Base-by-base conservation (phyloP, 2,113 vertebrate species). In the Balaenoptera acutorostrata region DNA sequence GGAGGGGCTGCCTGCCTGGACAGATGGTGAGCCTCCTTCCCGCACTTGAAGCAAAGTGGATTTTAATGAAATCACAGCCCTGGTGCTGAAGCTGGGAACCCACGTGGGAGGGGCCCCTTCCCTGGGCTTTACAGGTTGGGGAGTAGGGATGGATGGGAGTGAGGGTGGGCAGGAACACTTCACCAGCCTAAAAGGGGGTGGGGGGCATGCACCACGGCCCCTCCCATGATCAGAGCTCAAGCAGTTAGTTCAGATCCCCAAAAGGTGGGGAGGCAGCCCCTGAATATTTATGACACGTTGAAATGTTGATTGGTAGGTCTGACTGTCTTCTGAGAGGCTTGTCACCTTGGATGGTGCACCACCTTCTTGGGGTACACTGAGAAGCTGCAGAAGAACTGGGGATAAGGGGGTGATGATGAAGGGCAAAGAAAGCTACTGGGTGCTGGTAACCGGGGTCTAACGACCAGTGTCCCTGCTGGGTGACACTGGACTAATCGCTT, bases 251-350 rank as follows among this genome's bases (percentile, higher is more conserved):
- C 77, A 96, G 97, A 96, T 75, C 91, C 94, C 95, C 61, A 5
- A 92, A 97, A 97, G 92, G 81, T 96, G 75, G 95, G 88, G 88
- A 95, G 95, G 66, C 64, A 46, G 18, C 0, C 61, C 85, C 89
- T 98, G 98, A 97, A 98, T 98, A 98, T 98, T 96, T 97, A 97
- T 97, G 93, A 97, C 63, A 93, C 88, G 95, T 97, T 98, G 91
- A 97, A 92, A 98, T 98, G 98, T 86, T 97, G 97, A 98, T 97
- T 95, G 97, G 75, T 93, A 52, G 93, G 82, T 82, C 93, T 97
- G 94, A 96, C 96, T 93, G 95, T 94, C 80, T 95, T 93, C 92
- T 88, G 93, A 97, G 95, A 90, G 84, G 72, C 93, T 75, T 95
- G 95, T 96, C 96, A 96, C 96, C 92, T 94, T 90, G 81, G 88